Conservation (phyloP, 2,888 invertebrate species). For the Hirtodrosophila histrioides region DNA sequence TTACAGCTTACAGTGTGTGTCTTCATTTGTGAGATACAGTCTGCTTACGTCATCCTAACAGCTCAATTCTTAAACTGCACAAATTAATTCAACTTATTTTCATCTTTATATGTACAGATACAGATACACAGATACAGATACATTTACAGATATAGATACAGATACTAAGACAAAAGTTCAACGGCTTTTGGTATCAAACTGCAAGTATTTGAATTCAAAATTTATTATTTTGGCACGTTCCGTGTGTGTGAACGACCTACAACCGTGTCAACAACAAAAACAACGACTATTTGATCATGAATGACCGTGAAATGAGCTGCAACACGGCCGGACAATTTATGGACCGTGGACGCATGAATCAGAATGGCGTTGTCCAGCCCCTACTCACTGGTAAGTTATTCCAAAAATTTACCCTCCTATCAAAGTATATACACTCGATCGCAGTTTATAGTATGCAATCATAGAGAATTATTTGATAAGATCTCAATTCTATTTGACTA, state of each 20-base stretch:
- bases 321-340: slow-evolving; percentile 81
- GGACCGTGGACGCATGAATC: slow-evolving; percentile 83
- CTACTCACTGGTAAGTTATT: slow-evolving; percentile 91
- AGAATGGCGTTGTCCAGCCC: slow-evolving; percentile 91
- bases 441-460: too few species aligned
- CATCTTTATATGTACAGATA: slow-evolving; percentile 16
- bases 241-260: slow-evolving; percentile 49
- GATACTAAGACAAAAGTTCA: slow-evolving; percentile 22
- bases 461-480: too few species aligned
- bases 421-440: too few species aligned
- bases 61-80: background rate
- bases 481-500: too few species aligned
- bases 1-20: too few species aligned
- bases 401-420: background rate
- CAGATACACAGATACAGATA: slow-evolving; percentile 21
- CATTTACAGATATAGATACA: slow-evolving; percentile 18
- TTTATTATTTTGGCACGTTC: slow-evolving; percentile 38
- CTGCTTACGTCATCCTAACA: slow-evolving; percentile 40
- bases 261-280: slow-evolving; percentile 26
- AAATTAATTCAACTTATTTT: slow-evolving; percentile 14
- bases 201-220: slow-evolving; percentile 26
- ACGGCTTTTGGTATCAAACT: slow-evolving; percentile 21
- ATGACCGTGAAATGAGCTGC: slow-evolving; percentile 81
- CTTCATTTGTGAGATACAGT: background rate
- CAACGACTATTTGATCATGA: slow-evolving; percentile 69